Percentiles rank a stretch among this genome's conserved stretches.
phyloP scores from a whole-genome alignment of 2,888 invertebrate species.

The Papilio protenor region DNA sequence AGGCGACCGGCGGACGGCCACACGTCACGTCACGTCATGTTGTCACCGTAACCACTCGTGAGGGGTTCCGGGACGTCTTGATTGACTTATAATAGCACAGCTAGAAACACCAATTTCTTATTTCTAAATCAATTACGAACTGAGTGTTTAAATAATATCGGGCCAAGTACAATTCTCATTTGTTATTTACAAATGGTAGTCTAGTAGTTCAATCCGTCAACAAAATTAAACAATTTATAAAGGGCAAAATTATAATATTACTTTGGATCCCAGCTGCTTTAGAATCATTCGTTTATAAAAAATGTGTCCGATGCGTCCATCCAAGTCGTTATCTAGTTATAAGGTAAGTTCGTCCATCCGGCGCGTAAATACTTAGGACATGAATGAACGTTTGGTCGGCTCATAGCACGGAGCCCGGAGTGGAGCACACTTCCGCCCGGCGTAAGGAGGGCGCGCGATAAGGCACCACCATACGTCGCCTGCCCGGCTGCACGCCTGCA shows the following conservation, averaged over 20 bases:
- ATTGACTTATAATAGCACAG: constrained; percentile 32
- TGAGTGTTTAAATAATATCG: background rate
- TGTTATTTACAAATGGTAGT: background rate
- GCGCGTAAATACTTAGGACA: constrained; percentile 76
- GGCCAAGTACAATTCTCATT: background rate
- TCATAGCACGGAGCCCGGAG: constrained; percentile 52
- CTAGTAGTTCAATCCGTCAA: too few species aligned
- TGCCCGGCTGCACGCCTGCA: background rate
- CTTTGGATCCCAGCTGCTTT: background rate
- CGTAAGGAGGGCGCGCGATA: constrained; percentile 79
- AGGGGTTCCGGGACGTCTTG: constrained; percentile 8
- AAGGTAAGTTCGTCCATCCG: constrained; percentile 58
- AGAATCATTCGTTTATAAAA: background rate
- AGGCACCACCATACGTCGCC: constrained; percentile 48
- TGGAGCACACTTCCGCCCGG: constrained; percentile 76
- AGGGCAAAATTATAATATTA: too few species aligned
- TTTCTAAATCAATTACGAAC: background rate
- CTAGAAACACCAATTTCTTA: constrained; percentile 22
- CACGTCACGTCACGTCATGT: constrained; percentile 35
- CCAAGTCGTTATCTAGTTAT: constrained; percentile 52
- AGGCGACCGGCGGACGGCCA: constrained; percentile 52
- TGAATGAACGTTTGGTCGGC: constrained; percentile 75
- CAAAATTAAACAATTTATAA: too few species aligned
- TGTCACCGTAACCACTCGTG: constrained; percentile 20
- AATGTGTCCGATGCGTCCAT: background rate